Percentiles rank a stretch among this genome's conserved stretches.
phyloP scores from a whole-genome alignment of 1,140 invertebrate genomes.

The Drosophila murphyi region DNA sequence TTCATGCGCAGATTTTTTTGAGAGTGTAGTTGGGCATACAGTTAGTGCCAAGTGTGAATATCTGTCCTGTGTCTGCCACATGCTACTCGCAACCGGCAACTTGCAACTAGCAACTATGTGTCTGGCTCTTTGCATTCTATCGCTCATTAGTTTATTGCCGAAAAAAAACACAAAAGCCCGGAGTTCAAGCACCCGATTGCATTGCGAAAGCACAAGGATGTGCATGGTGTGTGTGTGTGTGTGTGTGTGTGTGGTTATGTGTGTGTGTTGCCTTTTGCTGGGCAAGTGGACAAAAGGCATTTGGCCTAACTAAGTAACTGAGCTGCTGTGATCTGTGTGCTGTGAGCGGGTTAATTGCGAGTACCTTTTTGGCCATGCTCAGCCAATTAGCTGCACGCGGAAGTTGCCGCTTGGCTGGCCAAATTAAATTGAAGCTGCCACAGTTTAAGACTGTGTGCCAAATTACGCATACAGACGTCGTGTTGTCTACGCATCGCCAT shows the following conservation, averaged over 20 bases:
- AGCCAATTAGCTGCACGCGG: conserved; percentile 80
- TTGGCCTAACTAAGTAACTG: conserved; percentile 22
- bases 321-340: conserved; percentile 4
- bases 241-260: neutral
- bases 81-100: neutral
- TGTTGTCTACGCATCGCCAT: conserved; percentile 63
- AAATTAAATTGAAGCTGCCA: conserved; percentile 42
- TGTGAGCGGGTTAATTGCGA: conserved; percentile 70
- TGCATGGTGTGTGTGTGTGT: neutral
- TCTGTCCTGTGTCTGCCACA: conserved; percentile 6
- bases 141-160: conserved; percentile 82
- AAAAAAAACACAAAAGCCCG: conserved; percentile 65
- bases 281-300: conserved; percentile 37
- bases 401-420: conserved; percentile 59
- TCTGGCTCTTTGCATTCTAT: conserved; percentile 73
- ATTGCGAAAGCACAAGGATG: conserved; percentile 28
- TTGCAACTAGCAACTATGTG: neutral
- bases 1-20: neutral
- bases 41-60: conserved; percentile 68
- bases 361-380: conserved; percentile 55
- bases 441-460: conserved; percentile 67
- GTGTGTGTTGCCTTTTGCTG: too few species aligned
- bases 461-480: conserved; percentile 78
- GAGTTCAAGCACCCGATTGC: conserved; percentile 70
- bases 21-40: conserved; percentile 13